phyloP scores from a whole-genome alignment of 2,797 vertebrate species.

The Stomatorhinus walkeri region DNA sequence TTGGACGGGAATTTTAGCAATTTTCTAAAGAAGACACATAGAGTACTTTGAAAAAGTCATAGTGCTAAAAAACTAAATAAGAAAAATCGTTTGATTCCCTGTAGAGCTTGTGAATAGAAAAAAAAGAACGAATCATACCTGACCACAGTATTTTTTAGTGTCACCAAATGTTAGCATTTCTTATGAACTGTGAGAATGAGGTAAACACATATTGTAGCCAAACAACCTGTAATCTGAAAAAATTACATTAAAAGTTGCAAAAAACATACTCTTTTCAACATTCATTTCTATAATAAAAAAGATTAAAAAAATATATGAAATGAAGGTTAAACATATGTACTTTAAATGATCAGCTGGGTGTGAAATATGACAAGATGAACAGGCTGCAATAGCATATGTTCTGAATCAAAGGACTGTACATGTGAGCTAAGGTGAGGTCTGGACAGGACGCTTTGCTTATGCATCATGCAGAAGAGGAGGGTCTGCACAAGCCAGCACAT shows the following conservation, averaged over 20 bases:
- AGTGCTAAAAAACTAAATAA: background rate
- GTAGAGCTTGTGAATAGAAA: background rate
- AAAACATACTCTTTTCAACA: background rate
- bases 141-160: background rate
- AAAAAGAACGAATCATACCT: background rate
- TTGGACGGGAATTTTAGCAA: background rate
- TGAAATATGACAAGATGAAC: background rate
- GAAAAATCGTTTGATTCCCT: background rate
- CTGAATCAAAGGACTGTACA: background rate
- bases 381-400: background rate
- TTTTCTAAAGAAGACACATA: background rate
- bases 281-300: background rate
- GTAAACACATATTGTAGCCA: background rate
- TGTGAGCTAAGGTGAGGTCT: background rate
- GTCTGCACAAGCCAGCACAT: background rate
- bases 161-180: background rate
- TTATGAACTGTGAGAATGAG: background rate
- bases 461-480: too few relatives aligned
- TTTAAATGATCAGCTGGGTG: background rate
- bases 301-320: background rate
- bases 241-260: background rate
- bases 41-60: background rate
- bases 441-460: too few relatives aligned
- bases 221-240: background rate
- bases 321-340: background rate